Percentiles rank a stretch among this genome's conserved stretches.
Conservation (phyloP, 2,888 invertebrate genomes). For the Heterodera filipjevi region DNA sequence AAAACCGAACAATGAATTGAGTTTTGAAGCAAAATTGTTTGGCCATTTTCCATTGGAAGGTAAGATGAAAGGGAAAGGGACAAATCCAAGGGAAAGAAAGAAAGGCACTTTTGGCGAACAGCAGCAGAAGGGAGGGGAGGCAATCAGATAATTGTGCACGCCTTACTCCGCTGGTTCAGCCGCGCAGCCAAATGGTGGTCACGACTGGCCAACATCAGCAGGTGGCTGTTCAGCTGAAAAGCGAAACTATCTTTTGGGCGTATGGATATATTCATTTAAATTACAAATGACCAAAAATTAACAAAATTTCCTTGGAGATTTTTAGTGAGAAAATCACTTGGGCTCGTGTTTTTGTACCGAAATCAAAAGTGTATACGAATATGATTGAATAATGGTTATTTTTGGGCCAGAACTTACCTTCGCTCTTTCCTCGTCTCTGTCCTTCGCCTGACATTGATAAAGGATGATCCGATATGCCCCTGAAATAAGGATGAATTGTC, state of each 20-base stretch:
- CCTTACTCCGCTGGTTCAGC: conserved; percentile 52
- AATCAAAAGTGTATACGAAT: too few relatives aligned
- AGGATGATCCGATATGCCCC: conserved; percentile 76
- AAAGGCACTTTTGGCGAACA: background rate
- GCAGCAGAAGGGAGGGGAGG: too few relatives aligned
- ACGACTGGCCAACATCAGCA: conserved; percentile 41
- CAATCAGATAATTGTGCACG: conserved; percentile 51
- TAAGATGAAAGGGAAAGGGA: background rate
- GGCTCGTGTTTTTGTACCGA: too few relatives aligned
- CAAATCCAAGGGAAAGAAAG: background rate
- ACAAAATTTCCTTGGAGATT: too few relatives aligned
- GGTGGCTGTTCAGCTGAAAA: conserved; percentile 44
- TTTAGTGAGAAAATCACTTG: too few relatives aligned
- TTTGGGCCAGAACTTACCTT: too few relatives aligned
- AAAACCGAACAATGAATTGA: background rate
- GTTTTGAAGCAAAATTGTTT: background rate
- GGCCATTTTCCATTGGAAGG: background rate
- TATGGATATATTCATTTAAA: too few relatives aligned
- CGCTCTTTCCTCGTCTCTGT: conserved; percentile 48
- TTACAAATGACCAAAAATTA: too few relatives aligned
- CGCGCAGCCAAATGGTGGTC: conserved; percentile 37
- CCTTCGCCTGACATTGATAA: conserved; percentile 58
- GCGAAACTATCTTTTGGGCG: too few relatives aligned
- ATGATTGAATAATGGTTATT: too few relatives aligned
- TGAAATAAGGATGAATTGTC: background rate